These are phyloP conservation scores for Halichoeres trimaculatus DNA, from an alignment of 2,113 vertebrate genomes.

Conservation along the genomic window DNA sequence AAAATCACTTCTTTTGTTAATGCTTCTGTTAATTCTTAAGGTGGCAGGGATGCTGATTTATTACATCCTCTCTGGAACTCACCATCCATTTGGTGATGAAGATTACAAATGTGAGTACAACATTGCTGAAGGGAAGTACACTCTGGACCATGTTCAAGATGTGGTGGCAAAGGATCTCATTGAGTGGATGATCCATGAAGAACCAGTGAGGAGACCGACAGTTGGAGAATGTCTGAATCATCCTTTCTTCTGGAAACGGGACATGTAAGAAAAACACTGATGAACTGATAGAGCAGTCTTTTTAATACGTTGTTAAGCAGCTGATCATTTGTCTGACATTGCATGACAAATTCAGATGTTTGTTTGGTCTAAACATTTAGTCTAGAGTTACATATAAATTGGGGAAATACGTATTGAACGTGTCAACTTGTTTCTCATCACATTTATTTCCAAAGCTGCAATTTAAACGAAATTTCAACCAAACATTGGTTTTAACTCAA, in stretches of 20 bases:
- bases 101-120: slow-evolving; percentile 9
- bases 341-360: too few species aligned
- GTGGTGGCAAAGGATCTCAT: slow-evolving; percentile 71
- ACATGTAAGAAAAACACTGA: slow-evolving; percentile 27
- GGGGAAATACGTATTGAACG: too few species aligned
- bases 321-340: too few species aligned
- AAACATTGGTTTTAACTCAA: too few species aligned
- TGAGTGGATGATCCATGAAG: slow-evolving; percentile 67
- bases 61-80: slow-evolving; percentile 76
- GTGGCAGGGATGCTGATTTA: slow-evolving; percentile 80
- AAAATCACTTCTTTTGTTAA: fast-evolving
- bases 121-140: slow-evolving; percentile 57
- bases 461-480: too few species aligned
- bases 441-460: too few species aligned
- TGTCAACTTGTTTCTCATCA: too few species aligned
- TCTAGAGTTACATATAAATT: too few species aligned
- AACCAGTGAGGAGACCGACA: slow-evolving; percentile 59
- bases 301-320: too few species aligned
- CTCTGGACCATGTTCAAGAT: slow-evolving; percentile 69
- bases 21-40: slow-evolving; percentile 20
- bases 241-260: slow-evolving; percentile 72
- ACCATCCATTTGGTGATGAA: slow-evolving; percentile 72
- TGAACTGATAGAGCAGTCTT: too few species aligned
- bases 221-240: slow-evolving; percentile 70
- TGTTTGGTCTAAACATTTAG: too few species aligned